Evolutionary conservation across 2,888 invertebrate genomes (phyloP).

Genomic region (Caenorhabditis panamensis): DNA sequence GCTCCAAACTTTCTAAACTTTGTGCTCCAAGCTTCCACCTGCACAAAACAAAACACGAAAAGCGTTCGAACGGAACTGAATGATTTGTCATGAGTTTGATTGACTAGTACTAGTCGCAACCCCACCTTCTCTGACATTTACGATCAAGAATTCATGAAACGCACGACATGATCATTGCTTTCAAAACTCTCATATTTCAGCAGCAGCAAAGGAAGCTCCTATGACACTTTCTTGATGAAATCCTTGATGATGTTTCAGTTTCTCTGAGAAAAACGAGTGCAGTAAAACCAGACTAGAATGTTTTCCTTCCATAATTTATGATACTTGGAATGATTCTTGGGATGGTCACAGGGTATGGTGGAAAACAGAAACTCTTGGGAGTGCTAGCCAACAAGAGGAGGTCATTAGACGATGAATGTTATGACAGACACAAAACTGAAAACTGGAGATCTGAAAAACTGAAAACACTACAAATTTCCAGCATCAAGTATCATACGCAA

Average conservation of each 20-base stretch:
- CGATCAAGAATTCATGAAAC: constrained; percentile 44
- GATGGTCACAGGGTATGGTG: no score
- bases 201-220: constrained; percentile 11
- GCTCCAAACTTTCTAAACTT: no score
- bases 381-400: not conserved
- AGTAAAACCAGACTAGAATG: constrained; percentile 12
- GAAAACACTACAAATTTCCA: constrained; percentile 17
- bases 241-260: constrained; percentile 39
- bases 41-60: not conserved
- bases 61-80: not conserved
- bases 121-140: not conserved
- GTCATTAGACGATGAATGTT: constrained; percentile 19
- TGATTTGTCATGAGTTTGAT: not conserved
- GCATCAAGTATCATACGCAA: constrained; percentile 26
- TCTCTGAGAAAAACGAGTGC: not conserved
- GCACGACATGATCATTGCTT: constrained; percentile 20
- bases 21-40: not conserved
- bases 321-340: no score
- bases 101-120: not conserved
- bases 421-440: not conserved
- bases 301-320: no score
- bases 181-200: constrained; percentile 40
- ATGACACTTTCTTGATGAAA: constrained; percentile 38
- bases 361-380: constrained; percentile 1
- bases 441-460: not conserved